Percentiles rank a stretch among this genome's conserved stretches.
Evolutionary conservation across 2,113 vertebrate species (phyloP).

Genomic region (Lynx canadensis): DNA sequence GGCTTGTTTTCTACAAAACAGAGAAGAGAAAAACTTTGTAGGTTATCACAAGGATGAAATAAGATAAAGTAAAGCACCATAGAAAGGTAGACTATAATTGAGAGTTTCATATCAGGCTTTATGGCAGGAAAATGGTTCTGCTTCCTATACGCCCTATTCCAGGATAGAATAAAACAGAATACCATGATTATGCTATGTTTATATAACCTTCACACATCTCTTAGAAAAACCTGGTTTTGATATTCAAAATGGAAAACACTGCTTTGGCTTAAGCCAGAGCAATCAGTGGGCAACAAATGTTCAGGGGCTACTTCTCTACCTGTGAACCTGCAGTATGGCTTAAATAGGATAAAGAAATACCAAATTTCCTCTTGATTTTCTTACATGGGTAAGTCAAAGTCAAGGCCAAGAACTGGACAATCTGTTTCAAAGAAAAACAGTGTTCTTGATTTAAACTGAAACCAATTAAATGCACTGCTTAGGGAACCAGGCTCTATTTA

Average conservation of each 20-base stretch:
- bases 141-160: neutral
- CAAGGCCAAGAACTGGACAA: conserved; percentile 6
- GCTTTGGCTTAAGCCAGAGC: neutral
- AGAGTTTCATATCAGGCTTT: neutral
- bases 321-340: neutral
- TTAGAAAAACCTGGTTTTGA: neutral
- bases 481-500: conserved; percentile 44
- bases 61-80: neutral
- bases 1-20: conserved; percentile 39
- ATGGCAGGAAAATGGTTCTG: neutral
- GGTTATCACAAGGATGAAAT: neutral
- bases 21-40: neutral
- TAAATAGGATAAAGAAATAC: neutral
- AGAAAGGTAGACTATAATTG: neutral
- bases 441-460: conserved; percentile 53
- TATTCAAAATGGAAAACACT: neutral
- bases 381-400: conserved; percentile 43
- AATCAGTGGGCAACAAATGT: neutral
- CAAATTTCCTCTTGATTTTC: conserved; percentile 16
- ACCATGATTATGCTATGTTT: neutral
- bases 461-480: conserved; percentile 45
- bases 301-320: neutral
- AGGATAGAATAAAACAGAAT: neutral
- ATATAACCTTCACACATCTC: neutral
- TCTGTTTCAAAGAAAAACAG: conserved; percentile 27